These are phyloP conservation scores for Pituophis catenifer DNA, from an alignment of 2,113 vertebrate species.

Conservation along the genomic window DNA sequence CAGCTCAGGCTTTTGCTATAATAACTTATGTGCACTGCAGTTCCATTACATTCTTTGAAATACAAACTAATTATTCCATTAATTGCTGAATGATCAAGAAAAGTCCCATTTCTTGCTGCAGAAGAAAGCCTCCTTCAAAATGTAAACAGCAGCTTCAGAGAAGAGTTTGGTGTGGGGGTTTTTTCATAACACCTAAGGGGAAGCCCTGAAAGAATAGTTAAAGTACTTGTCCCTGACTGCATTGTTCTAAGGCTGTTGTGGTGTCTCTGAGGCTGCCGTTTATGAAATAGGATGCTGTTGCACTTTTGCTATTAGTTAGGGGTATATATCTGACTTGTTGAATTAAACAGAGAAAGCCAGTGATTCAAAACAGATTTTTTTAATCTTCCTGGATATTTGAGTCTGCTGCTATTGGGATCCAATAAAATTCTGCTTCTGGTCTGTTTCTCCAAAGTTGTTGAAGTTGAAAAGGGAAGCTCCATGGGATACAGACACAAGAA, in stretches of 20 bases:
- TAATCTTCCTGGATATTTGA: background rate
- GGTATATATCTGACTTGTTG: background rate
- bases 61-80: background rate
- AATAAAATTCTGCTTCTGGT: background rate
- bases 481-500: background rate
- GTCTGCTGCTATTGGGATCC: background rate
- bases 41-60: background rate
- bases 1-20: background rate
- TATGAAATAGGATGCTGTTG: background rate
- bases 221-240: background rate
- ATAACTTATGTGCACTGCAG: background rate
- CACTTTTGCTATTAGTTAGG: background rate
- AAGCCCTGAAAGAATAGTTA: background rate
- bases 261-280: background rate
- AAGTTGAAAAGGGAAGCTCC: background rate
- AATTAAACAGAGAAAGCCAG: background rate
- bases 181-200: background rate
- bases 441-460: background rate
- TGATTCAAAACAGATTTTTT: background rate
- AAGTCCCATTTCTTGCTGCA: background rate
- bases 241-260: too few species aligned
- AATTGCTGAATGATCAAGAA: background rate
- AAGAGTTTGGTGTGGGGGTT: background rate
- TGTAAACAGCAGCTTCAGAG: background rate
- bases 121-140: background rate